phyloP scores from a whole-genome alignment of 2,113 vertebrate genomes.

The Origma solitaria region DNA sequence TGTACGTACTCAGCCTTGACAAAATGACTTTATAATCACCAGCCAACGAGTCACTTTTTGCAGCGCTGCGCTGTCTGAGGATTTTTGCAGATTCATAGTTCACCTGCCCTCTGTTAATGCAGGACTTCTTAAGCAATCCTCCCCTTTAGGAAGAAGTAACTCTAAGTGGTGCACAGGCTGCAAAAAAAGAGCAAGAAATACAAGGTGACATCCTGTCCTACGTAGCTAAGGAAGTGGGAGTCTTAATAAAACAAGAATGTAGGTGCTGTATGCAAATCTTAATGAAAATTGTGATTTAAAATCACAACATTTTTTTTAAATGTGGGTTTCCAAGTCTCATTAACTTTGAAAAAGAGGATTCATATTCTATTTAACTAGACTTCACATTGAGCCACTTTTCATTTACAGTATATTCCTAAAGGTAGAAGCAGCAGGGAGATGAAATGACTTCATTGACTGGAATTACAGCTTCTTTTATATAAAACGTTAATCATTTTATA shows the following conservation, averaged over 20 bases:
- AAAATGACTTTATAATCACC: neutral
- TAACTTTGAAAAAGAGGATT: constrained; percentile 69
- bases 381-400: constrained; percentile 69
- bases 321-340: constrained; percentile 57
- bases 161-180: neutral
- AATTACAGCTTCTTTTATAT: constrained; percentile 76
- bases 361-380: constrained; percentile 68
- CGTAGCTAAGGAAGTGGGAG: neutral
- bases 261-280: neutral
- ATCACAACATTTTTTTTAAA: constrained; percentile 32
- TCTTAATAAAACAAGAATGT: neutral
- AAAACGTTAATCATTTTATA: constrained; percentile 79
- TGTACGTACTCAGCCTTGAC: neutral
- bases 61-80: neutral
- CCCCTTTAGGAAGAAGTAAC: neutral
- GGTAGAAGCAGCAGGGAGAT: constrained; percentile 75
- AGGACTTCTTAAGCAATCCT: neutral
- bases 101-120: neutral
- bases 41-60: neutral
- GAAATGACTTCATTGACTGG: constrained; percentile 74
- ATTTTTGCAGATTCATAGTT: neutral
- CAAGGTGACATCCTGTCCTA: neutral
- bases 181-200: neutral
- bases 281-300: constrained; percentile 35
- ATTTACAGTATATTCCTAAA: constrained; percentile 74